Conservation (phyloP, 1,140 invertebrate genomes). For the Scylla paramamosain region DNA sequence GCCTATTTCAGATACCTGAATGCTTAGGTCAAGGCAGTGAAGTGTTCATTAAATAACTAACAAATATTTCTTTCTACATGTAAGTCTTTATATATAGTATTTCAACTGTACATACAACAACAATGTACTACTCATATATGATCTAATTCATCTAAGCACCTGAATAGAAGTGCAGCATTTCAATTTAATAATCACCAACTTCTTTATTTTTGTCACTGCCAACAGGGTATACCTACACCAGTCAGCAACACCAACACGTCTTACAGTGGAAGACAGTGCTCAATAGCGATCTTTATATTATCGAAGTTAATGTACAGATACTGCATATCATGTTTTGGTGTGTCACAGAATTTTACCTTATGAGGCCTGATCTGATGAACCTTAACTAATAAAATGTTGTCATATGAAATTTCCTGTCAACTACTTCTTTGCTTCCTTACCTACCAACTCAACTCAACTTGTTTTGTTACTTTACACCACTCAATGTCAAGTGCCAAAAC, state of each 20-base stretch:
- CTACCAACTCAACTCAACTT: no score
- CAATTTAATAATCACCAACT: not conserved
- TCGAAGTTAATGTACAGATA: not conserved
- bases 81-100: not conserved
- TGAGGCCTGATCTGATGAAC: not conserved
- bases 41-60: not conserved
- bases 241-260: not conserved
- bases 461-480: no score
- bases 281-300: not conserved
- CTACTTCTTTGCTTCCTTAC: not conserved
- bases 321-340: not conserved
- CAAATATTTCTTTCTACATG: not conserved
- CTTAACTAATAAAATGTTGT: not conserved
- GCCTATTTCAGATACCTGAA: not conserved
- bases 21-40: not conserved
- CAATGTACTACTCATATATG: not conserved
- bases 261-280: not conserved
- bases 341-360: not conserved
- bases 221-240: not conserved
- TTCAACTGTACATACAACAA: not conserved
- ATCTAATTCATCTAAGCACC: no score
- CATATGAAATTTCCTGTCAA: not conserved
- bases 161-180: not conserved
- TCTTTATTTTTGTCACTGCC: not conserved
- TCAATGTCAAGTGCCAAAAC: no score